Percentiles rank a stretch among this genome's conserved stretches.
Conservation (phyloP, 2,888 invertebrate genomes). For the Aromia moschata region DNA sequence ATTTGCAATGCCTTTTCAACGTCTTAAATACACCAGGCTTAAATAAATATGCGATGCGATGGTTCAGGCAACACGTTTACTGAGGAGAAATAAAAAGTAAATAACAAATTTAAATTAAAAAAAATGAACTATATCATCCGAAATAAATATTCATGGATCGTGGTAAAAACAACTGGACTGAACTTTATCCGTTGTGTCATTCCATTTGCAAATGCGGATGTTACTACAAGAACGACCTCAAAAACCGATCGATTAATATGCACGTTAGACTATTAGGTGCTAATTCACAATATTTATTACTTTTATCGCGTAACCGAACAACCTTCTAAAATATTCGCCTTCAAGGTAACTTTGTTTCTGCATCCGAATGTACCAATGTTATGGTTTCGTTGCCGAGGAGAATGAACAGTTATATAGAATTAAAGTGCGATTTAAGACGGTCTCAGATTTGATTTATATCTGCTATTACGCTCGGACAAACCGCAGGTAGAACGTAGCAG, state of each 20-base stretch:
- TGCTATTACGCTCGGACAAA: neutral
- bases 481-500: neutral
- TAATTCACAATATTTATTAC: neutral
- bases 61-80: no score
- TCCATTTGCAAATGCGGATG: neutral
- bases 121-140: no score
- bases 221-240: neutral
- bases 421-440: neutral
- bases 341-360: neutral
- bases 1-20: no score
- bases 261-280: neutral
- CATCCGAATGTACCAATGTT: neutral
- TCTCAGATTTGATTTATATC: slow-evolving; percentile 13
- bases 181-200: neutral
- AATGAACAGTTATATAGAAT: slow-evolving; percentile 9
- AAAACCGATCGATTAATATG: neutral
- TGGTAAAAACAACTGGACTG: neutral
- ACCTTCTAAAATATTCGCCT: neutral
- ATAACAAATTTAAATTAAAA: no score
- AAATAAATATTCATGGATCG: no score
- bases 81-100: no score
- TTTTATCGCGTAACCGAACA: neutral
- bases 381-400: slow-evolving; percentile 1
- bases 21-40: no score
- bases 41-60: no score